These are phyloP conservation scores for Amphimallon solstitiale DNA, from an alignment of 2,888 invertebrate species.

Conservation along the genomic window DNA sequence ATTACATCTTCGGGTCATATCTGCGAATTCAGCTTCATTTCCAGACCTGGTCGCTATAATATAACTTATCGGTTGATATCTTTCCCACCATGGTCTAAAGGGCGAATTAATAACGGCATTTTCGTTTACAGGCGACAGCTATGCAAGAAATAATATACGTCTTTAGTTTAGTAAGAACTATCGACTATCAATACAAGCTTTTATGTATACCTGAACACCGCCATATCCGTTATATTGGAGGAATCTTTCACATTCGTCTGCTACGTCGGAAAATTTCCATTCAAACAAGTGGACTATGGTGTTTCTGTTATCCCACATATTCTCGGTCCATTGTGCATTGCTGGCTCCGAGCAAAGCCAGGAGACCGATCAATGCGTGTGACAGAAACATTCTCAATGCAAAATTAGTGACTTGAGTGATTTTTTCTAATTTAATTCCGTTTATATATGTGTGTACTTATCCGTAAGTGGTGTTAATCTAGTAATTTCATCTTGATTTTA, in stretches of 20 bases:
- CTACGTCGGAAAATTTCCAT: conserved; percentile 86
- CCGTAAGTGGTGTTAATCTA: too few relatives aligned
- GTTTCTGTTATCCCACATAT: conserved; percentile 56
- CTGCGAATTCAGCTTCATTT: conserved; percentile 73
- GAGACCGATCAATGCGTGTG: not conserved
- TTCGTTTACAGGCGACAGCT: conserved; percentile 82
- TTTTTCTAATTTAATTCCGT: not conserved
- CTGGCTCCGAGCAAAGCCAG: not conserved
- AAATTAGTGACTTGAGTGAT: too few relatives aligned
- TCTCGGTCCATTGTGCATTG: not conserved
- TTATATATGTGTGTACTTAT: too few relatives aligned
- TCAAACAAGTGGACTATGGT: conserved; percentile 82
- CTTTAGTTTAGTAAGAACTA: too few relatives aligned
- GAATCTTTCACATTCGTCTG: conserved; percentile 81
- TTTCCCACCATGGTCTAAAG: conserved; percentile 85
- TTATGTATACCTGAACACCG: conserved; percentile 72
- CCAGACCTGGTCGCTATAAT: conserved; percentile 80
- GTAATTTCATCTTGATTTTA: too few relatives aligned
- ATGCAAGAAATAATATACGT: not conserved
- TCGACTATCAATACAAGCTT: not conserved
- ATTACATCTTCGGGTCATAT: conserved; percentile 85
- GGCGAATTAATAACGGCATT: conserved; percentile 65
- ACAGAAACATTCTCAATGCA: not conserved
- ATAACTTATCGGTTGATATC: conserved; percentile 89
- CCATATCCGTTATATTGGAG: conserved; percentile 78